A percentile compares a stretch with the other conserved stretches of the same genome.
Conservation (phyloP, 64 coral and sea anemone species). For the Pocillopora damicornis region DNA sequence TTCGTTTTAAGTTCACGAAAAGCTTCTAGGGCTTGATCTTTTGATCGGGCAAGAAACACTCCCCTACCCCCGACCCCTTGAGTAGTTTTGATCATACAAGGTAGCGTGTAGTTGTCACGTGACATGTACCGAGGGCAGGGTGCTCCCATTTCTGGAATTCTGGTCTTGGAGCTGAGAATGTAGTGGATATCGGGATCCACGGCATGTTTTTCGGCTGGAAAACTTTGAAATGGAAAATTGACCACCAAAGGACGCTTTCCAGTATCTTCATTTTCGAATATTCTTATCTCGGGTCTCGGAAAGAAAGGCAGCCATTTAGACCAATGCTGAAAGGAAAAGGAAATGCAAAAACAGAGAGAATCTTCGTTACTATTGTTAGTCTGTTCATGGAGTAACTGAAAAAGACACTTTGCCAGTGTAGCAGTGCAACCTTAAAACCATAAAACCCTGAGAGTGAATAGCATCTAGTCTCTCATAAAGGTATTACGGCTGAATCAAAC, state of each 20-base stretch:
- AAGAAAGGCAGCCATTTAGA: slow-evolving; percentile 74
- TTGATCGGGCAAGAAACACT: slow-evolving; percentile 55
- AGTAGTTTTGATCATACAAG: slow-evolving; percentile 86
- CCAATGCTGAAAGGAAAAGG: slow-evolving; percentile 63
- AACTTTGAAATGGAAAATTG: slow-evolving; percentile 68
- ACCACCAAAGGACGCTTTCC: slow-evolving; percentile 48
- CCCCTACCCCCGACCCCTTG: slow-evolving; percentile 76
- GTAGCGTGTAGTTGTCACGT: slow-evolving; percentile 72
- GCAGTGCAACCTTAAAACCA: no score
- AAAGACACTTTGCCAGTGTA: background rate
- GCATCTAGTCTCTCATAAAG: no score
- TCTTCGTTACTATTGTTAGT: no score
- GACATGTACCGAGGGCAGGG: slow-evolving; percentile 74
- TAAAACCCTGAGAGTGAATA: no score
- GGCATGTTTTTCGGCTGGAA: slow-evolving; percentile 79
- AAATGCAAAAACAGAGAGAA: background rate
- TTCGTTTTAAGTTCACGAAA: slow-evolving; percentile 50
- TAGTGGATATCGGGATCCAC: slow-evolving; percentile 85
- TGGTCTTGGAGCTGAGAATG: slow-evolving; percentile 64
- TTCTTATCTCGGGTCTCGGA: slow-evolving; percentile 59
- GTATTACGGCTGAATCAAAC: no score
- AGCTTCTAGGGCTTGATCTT: slow-evolving; percentile 44
- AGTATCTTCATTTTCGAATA: slow-evolving; percentile 57
- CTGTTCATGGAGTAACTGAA: background rate
- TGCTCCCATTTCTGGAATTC: slow-evolving; percentile 85